A percentile compares a stretch with the other conserved stretches of the same genome.
Evolutionary conservation across 1,140 invertebrate genomes (phyloP).

Genomic region (Bombus fervidus): DNA sequence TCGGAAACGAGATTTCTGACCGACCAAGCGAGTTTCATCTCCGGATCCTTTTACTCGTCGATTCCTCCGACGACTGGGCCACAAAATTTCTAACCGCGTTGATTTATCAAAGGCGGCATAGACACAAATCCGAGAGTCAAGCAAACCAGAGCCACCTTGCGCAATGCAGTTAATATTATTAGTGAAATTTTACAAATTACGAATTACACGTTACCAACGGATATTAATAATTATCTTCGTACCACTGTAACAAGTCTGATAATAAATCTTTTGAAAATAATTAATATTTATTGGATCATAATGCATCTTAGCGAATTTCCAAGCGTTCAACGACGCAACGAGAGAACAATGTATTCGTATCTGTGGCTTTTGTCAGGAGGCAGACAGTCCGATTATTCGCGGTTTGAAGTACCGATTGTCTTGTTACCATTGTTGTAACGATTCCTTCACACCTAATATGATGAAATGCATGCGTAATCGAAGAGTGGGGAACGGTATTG

Average conservation of each 20-base stretch:
- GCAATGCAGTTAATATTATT: neutral
- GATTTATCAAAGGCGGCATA: neutral
- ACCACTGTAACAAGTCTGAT: too few species aligned
- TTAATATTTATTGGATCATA: too few species aligned
- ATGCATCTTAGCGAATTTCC: too few species aligned
- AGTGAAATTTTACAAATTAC: neutral
- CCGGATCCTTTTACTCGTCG: slow-evolving; percentile 47
- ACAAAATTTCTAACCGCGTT: neutral
- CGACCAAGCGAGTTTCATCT: slow-evolving; percentile 40
- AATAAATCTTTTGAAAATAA: too few species aligned
- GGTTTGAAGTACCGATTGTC: neutral
- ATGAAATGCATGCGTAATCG: neutral
- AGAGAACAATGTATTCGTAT: too few species aligned
- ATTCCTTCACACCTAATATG: slow-evolving; percentile 9
- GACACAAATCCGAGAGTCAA: too few species aligned
- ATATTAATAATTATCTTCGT: too few species aligned
- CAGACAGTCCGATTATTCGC: neutral
- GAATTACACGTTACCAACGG: neutral
- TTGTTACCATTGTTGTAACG: slow-evolving; percentile 1
- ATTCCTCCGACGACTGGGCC: neutral
- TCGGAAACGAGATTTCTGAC: slow-evolving; percentile 51
- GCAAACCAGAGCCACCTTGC: neutral
- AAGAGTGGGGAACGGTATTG: neutral
- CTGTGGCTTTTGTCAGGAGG: neutral
- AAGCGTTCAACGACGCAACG: too few species aligned